Conservation (phyloP, 2,888 invertebrate genomes). For the Andrena hattorfiana region DNA sequence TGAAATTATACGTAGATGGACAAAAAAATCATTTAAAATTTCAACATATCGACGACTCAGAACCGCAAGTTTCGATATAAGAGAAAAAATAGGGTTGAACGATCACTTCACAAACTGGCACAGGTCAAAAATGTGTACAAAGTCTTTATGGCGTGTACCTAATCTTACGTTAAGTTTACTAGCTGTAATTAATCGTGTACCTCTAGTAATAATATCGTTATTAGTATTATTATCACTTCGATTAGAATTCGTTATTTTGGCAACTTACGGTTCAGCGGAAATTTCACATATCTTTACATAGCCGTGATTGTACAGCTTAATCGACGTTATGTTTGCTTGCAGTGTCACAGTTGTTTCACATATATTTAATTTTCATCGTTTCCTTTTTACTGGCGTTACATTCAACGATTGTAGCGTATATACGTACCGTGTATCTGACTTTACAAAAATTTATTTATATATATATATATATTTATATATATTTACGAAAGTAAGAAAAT, state of each 20-base stretch:
- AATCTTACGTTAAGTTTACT: constrained; percentile 73
- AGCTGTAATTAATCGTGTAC: constrained; percentile 70
- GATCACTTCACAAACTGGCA: constrained; percentile 58
- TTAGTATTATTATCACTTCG: constrained; percentile 76
- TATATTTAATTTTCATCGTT: constrained; percentile 69
- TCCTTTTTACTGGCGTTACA: constrained; percentile 77
- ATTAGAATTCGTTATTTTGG: constrained; percentile 82
- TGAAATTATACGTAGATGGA: constrained; percentile 78
- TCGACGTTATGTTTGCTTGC: constrained; percentile 64
- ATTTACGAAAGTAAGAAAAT: constrained; percentile 85
- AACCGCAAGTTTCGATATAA: constrained; percentile 76
- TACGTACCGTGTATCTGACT: constrained; percentile 69
- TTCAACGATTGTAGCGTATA: constrained; percentile 77
- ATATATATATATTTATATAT: constrained; percentile 75
- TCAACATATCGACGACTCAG: constrained; percentile 72
- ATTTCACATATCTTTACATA: constrained; percentile 77
- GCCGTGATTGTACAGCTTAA: constrained; percentile 66
- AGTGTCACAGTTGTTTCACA: constrained; percentile 77
- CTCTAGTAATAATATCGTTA: constrained; percentile 73
- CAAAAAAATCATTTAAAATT: constrained; percentile 75
- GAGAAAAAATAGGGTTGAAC: constrained; percentile 58
- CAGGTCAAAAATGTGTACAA: constrained; percentile 70
- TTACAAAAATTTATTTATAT: constrained; percentile 79
- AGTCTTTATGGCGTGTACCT: constrained; percentile 67
- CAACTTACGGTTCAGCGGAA: constrained; percentile 81